Percentiles rank a stretch among this genome's conserved stretches.
Evolutionary conservation across 2,888 invertebrate genomes (phyloP).

Genomic region (Drosophila leonis): DNA sequence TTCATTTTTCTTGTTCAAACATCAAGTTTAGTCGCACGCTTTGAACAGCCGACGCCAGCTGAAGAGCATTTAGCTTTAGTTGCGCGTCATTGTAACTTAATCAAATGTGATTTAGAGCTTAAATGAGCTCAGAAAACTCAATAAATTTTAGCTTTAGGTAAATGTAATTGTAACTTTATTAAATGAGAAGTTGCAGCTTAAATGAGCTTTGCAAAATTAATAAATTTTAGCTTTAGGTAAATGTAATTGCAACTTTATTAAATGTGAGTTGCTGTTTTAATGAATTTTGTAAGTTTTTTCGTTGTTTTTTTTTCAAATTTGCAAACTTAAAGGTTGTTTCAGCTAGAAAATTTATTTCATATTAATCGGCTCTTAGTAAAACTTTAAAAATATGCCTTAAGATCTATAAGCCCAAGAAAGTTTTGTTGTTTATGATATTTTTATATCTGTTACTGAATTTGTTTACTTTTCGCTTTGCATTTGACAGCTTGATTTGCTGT

Average conservation of each 20-base stretch:
- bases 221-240: background rate
- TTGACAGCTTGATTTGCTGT: background rate
- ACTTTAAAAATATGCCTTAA: too few species aligned
- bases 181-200: background rate
- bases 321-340: too few species aligned
- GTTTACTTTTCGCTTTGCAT: background rate
- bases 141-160: background rate
- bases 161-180: background rate
- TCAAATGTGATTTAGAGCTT: background rate
- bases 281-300: background rate
- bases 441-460: background rate
- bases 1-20: background rate
- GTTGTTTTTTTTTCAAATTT: too few species aligned
- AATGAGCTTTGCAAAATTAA: background rate
- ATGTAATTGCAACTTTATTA: background rate
- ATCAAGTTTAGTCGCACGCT: constrained; percentile 13
- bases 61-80: background rate
- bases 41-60: constrained; percentile 8
- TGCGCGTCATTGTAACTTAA: background rate
- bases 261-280: background rate
- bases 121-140: background rate
- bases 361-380: too few species aligned
- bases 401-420: too few species aligned
- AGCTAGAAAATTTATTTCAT: too few species aligned
- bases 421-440: too few species aligned